Conservation (phyloP, 2,888 invertebrate species). For the Geophilus truncorum region DNA sequence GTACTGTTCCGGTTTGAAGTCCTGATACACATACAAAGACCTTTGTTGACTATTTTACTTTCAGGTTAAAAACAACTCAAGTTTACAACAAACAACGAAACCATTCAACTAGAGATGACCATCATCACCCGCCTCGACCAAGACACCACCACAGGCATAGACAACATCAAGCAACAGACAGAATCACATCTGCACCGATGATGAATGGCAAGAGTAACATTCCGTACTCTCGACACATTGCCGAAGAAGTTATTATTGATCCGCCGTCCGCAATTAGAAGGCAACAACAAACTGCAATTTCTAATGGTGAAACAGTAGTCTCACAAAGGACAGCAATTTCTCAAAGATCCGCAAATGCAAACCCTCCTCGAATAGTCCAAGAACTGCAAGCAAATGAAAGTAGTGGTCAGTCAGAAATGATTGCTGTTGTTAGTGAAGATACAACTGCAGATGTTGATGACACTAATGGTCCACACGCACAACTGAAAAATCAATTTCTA, state of each 20-base stretch:
- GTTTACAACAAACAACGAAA: background rate
- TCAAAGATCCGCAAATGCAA: too few species aligned
- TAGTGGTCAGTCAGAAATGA: background rate
- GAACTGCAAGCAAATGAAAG: background rate
- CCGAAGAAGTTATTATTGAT: constrained; percentile 16
- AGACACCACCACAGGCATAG: constrained; percentile 15
- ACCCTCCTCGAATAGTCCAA: background rate
- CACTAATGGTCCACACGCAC: background rate
- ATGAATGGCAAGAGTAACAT: constrained; percentile 21
- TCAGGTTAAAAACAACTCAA: background rate
- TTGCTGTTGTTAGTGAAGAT: constrained; percentile 40
- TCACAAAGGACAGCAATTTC: background rate
- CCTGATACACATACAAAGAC: too few species aligned
- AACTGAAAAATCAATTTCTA: constrained; percentile 50
- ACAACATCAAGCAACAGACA: constrained; percentile 1
- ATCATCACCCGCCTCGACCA: background rate
- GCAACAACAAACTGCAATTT: background rate
- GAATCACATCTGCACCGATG: constrained; percentile 2
- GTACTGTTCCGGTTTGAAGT: too few species aligned
- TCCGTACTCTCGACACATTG: constrained; percentile 29
- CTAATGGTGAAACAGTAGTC: background rate
- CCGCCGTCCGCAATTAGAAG: background rate
- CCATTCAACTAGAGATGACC: background rate
- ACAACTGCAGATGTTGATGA: constrained; percentile 4
- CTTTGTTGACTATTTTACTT: too few species aligned